These are phyloP conservation scores for Anolis carolinensis DNA, from an alignment of 2,113 vertebrate species.

Conservation along the genomic window DNA sequence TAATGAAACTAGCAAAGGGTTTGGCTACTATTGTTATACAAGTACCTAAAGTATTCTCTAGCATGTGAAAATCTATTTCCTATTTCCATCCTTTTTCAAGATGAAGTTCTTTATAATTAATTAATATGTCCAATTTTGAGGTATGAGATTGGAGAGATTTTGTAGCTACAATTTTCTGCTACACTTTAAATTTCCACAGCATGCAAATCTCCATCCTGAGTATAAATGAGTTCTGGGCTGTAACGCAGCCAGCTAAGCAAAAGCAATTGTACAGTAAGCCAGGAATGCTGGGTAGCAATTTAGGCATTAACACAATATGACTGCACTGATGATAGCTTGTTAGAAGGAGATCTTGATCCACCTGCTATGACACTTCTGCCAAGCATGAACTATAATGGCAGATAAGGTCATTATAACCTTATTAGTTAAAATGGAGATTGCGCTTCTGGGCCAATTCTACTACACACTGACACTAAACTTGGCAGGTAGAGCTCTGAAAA, in stretches of 20 bases:
- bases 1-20: background rate
- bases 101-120: background rate
- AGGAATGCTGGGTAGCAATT: slow-evolving; percentile 31
- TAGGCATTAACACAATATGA: slow-evolving; percentile 48
- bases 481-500: slow-evolving; percentile 40
- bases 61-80: background rate
- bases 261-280: slow-evolving; percentile 43
- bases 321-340: slow-evolving; percentile 29
- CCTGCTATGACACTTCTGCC: slow-evolving; percentile 48
- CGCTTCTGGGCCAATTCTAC: slow-evolving; percentile 42
- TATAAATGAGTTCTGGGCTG: slow-evolving; percentile 25
- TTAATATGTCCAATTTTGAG: background rate
- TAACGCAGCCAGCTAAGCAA: slow-evolving; percentile 30
- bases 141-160: background rate
- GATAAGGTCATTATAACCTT: slow-evolving; percentile 59
- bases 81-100: background rate
- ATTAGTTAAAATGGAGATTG: slow-evolving; percentile 49
- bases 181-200: slow-evolving; percentile 23
- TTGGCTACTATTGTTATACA: too few relatives aligned
- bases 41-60: background rate
- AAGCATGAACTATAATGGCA: slow-evolving; percentile 49
- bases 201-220: slow-evolving; percentile 43
- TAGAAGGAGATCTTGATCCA: slow-evolving; percentile 47
- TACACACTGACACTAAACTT: slow-evolving; percentile 34
- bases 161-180: slow-evolving; percentile 22